These are phyloP conservation scores for Balearica regulorum DNA, from an alignment of 2,797 vertebrate species.

Conservation along the genomic window DNA sequence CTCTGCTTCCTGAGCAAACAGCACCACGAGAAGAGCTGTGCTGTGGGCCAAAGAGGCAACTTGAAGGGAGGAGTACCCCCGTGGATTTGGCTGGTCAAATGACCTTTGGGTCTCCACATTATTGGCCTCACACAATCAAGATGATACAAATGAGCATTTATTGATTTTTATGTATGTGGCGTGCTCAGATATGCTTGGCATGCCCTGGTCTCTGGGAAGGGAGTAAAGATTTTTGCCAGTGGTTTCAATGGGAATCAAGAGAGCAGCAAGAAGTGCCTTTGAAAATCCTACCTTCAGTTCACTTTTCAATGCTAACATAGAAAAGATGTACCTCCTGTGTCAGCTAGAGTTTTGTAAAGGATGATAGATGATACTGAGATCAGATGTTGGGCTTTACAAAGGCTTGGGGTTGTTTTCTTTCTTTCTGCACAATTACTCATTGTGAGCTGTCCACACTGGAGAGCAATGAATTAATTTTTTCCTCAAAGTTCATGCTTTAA, in stretches of 20 bases:
- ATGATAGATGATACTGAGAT: not conserved
- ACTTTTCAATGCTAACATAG: not conserved
- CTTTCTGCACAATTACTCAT: not conserved
- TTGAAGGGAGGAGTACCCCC: not conserved
- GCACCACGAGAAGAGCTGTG: not conserved
- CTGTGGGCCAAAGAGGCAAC: not conserved
- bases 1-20: not conserved
- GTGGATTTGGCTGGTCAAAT: not conserved
- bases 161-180: not conserved
- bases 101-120: not conserved
- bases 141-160: not conserved
- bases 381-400: slow-evolving; percentile 19
- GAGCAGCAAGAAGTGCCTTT: not conserved
- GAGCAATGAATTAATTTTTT: slow-evolving; percentile 37
- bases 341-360: not conserved
- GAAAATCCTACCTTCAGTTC: not conserved
- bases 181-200: not conserved
- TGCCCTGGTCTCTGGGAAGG: not conserved
- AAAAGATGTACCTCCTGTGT: not conserved
- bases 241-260: not conserved
- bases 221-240: not conserved
- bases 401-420: not conserved
- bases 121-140: not conserved
- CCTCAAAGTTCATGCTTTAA: slow-evolving; percentile 25
- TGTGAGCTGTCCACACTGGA: not conserved